Conservation (phyloP, 2,113 vertebrate genomes). For the Atherinomorus stipes region DNA sequence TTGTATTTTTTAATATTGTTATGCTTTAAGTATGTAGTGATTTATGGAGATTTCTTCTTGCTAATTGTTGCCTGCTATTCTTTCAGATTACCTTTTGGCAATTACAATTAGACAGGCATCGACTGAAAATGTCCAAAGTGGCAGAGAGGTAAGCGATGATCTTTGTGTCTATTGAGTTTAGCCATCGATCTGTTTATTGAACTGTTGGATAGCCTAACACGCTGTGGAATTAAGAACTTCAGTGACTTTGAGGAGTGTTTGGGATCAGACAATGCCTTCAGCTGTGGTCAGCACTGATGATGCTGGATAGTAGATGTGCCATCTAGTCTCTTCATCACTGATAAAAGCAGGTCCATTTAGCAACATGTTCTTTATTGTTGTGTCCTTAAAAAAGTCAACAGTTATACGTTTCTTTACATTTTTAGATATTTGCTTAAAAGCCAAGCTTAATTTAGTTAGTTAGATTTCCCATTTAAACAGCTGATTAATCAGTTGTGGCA, state of each 20-base stretch:
- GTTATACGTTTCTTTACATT: slow-evolving; percentile 10
- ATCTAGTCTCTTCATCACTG: slow-evolving; percentile 27
- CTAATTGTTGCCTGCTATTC: slow-evolving; percentile 48
- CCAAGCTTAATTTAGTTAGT: neutral
- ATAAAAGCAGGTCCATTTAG: slow-evolving; percentile 34
- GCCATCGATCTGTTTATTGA: slow-evolving; percentile 72
- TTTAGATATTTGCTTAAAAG: slow-evolving; percentile 1
- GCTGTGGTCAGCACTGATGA: slow-evolving; percentile 9
- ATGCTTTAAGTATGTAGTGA: neutral
- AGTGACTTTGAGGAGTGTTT: slow-evolving; percentile 58
- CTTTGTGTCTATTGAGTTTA: slow-evolving; percentile 64
- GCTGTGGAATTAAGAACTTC: slow-evolving; percentile 48
- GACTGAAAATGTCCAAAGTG: slow-evolving; percentile 99
- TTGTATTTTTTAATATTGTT: neutral
- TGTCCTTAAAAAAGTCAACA: neutral
- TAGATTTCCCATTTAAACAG: slow-evolving; percentile 3
- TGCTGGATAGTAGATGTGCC: slow-evolving; percentile 16
- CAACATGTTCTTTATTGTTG: slow-evolving; percentile 14
- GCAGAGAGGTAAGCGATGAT: slow-evolving; percentile 91
- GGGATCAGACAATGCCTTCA: slow-evolving; percentile 14
- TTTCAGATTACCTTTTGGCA: slow-evolving; percentile 98
- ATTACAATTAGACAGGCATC: slow-evolving; percentile 96
- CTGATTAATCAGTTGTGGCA: neutral
- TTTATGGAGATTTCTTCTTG: slow-evolving; percentile 1
- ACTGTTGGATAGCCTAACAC: slow-evolving; percentile 67